A percentile compares a stretch with the other conserved stretches of the same genome.
Conservation (phyloP, 2,113 vertebrate species). For the Pelecanoides urinatrix region DNA sequence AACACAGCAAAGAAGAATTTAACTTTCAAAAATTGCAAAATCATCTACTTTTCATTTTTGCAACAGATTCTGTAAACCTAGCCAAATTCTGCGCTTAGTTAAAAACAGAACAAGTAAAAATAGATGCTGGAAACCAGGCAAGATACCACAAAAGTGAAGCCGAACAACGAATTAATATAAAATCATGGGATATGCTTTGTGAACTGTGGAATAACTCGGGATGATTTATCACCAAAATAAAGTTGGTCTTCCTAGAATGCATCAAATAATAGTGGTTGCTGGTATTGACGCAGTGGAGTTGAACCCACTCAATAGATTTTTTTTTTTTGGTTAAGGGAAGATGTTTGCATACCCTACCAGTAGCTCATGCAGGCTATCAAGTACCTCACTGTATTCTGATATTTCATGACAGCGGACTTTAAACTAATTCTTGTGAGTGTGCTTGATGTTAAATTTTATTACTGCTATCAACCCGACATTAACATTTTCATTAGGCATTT, state of each 20-base stretch:
- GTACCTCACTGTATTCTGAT: neutral
- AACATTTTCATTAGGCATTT: neutral
- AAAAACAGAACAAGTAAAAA: conserved; percentile 25
- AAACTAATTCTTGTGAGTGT: neutral
- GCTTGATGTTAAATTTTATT: conserved; percentile 10
- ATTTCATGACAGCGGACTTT: neutral
- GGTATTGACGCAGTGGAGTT: neutral
- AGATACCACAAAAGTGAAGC: neutral
- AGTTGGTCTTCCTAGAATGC: neutral
- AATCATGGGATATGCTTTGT: neutral
- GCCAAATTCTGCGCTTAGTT: neutral
- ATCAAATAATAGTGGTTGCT: neutral
- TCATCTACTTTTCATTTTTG: neutral
- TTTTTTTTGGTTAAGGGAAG: neutral
- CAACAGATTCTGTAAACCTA: neutral
- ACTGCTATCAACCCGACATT: neutral
- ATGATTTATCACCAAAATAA: neutral
- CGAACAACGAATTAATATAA: neutral
- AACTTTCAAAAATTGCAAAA: neutral
- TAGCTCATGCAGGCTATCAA: neutral
- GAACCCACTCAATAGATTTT: neutral
- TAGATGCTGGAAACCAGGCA: conserved; percentile 10
- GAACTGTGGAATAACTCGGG: neutral
- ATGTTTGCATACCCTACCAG: neutral
- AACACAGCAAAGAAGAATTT: neutral